Percentiles rank a stretch among this genome's conserved stretches.
These are phyloP conservation scores for Tokudaia muenninki DNA, from an alignment of 2,797 vertebrate genomes.

Conservation along the genomic window DNA sequence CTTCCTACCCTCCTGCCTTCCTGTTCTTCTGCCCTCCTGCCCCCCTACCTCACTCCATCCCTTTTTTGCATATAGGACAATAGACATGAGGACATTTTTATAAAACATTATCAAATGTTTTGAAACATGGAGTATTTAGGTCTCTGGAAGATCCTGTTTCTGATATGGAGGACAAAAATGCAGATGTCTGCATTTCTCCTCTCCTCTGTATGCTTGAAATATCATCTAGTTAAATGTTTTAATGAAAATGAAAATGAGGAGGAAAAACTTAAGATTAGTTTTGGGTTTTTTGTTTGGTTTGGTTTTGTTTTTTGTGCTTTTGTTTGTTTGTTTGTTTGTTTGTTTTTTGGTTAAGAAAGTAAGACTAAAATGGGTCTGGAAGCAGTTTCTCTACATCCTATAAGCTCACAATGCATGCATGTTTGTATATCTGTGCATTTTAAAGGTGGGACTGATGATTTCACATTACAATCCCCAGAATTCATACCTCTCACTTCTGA, in stretches of 20 bases:
- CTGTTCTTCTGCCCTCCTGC: too few relatives aligned
- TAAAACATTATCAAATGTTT: not conserved
- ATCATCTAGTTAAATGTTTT: not conserved
- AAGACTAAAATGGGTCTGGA: not conserved
- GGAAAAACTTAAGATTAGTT: not conserved
- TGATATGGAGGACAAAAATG: not conserved
- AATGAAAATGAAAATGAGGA: not conserved
- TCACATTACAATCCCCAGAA: not conserved
- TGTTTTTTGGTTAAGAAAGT: not conserved
- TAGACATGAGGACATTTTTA: not conserved
- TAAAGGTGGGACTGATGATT: not conserved
- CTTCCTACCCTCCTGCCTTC: fast-evolving
- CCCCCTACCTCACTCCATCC: not conserved
- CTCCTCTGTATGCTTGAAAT: not conserved
- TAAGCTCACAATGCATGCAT: not conserved
- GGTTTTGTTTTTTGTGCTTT: not conserved
- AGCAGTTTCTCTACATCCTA: not conserved
- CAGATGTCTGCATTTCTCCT: not conserved
- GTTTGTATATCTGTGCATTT: not conserved
- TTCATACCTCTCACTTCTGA: not conserved
- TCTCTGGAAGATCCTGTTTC: not conserved
- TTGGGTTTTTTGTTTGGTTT: not conserved
- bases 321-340: not conserved
- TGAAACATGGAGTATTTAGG: not conserved
- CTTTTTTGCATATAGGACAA: not conserved